Evolutionary conservation across 2,797 vertebrate genomes (phyloP).

Genomic region (Crax fasciolata): DNA sequence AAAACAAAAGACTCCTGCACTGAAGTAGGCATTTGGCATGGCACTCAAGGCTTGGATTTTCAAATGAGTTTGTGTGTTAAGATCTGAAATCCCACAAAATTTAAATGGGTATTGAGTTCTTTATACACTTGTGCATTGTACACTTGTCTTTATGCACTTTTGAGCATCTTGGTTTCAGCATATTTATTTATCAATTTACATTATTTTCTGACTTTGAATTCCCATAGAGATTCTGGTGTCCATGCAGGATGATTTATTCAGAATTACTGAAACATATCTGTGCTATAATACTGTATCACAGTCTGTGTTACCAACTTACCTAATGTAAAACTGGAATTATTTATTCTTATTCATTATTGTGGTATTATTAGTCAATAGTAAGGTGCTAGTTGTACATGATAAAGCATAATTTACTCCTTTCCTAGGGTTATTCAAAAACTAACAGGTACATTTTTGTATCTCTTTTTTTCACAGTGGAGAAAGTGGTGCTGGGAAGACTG

Average conservation of each 20-base stretch:
- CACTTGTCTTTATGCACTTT: neutral
- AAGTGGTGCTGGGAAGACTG: slow-evolving; percentile 97
- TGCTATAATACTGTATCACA: neutral
- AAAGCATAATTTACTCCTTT: neutral
- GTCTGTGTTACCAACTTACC: neutral
- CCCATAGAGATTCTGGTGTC: neutral
- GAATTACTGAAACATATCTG: neutral
- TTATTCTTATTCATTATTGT: neutral
- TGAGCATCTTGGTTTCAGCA: neutral
- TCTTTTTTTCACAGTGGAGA: slow-evolving; percentile 87
- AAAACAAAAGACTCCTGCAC: slow-evolving; percentile 69
- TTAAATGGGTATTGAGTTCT: neutral
- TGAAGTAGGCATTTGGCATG: slow-evolving; percentile 23
- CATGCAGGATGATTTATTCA: neutral
- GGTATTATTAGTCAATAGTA: neutral
- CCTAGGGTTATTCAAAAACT: neutral
- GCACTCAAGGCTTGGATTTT: slow-evolving; percentile 8
- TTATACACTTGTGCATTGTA: neutral
- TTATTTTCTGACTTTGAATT: neutral
- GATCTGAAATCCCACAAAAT: neutral
- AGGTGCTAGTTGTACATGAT: neutral
- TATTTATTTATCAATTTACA: neutral
- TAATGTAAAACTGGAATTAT: neutral
- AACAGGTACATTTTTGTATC: neutral
- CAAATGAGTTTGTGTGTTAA: neutral